A percentile compares a stretch with the other conserved stretches of the same genome.
Evolutionary conservation across 2,113 vertebrate genomes (phyloP).

Genomic region (Eulacestoma nigropectus): DNA sequence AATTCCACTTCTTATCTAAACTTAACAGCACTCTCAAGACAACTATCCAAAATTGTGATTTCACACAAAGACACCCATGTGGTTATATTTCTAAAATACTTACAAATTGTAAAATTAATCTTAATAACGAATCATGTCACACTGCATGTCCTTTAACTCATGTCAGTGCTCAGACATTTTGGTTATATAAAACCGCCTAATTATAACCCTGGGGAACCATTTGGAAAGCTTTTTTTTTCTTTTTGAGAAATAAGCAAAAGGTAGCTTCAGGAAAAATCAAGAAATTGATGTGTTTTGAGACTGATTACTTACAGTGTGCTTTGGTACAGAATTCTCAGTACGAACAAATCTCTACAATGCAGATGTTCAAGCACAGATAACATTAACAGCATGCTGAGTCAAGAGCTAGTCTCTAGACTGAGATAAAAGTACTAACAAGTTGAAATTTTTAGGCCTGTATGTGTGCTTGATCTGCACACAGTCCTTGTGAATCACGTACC

Average conservation of each 20-base stretch:
- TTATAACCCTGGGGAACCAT: neutral
- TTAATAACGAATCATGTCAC: neutral
- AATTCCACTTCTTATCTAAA: neutral
- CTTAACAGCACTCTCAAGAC: neutral
- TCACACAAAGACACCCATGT: neutral
- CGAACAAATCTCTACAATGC: neutral
- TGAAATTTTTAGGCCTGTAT: neutral
- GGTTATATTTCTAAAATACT: neutral
- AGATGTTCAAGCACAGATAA: neutral
- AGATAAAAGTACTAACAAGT: neutral
- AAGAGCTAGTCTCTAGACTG: neutral
- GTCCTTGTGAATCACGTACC: fast-evolving
- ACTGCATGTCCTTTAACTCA: neutral
- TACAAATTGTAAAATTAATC: neutral
- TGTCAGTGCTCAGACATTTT: neutral
- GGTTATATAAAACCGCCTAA: neutral
- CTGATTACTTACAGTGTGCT: neutral
- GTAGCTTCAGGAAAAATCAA: neutral
- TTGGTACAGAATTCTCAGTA: neutral
- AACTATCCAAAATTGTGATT: neutral
- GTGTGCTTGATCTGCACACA: neutral
- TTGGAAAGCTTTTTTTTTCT: neutral
- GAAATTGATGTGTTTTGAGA: neutral
- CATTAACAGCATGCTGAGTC: neutral
- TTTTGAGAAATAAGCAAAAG: neutral